A percentile compares a stretch with the other conserved stretches of the same genome.
These are phyloP conservation scores for Acrobasis consociella DNA, from an alignment of 2,888 invertebrate genomes.

Conservation along the genomic window DNA sequence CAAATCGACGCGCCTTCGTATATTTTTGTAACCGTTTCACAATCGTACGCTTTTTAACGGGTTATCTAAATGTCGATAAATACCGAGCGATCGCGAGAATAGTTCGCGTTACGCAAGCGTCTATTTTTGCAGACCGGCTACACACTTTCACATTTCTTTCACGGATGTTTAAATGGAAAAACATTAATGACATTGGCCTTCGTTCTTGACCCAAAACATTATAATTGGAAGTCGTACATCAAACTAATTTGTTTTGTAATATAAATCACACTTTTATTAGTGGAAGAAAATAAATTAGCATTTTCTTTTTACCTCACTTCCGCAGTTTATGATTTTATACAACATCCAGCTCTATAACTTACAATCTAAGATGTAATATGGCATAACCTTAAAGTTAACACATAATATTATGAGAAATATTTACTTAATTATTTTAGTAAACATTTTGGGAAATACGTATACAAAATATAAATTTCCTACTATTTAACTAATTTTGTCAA, in stretches of 20 bases:
- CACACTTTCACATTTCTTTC: slow-evolving; percentile 21
- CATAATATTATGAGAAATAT: too few species aligned
- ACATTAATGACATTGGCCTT: slow-evolving; percentile 76
- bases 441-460: too few species aligned
- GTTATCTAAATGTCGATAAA: slow-evolving; percentile 39
- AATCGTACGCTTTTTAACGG: slow-evolving; percentile 54
- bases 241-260: slow-evolving; percentile 1
- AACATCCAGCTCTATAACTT: too few species aligned
- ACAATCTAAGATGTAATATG: too few species aligned
- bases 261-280: neutral
- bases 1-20: slow-evolving; percentile 73
- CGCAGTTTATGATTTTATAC: neutral
- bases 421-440: too few species aligned
- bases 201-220: slow-evolving; percentile 56
- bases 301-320: neutral
- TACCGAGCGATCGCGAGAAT: slow-evolving; percentile 42
- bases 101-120: slow-evolving; percentile 13
- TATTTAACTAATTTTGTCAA: too few species aligned
- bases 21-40: slow-evolving; percentile 79
- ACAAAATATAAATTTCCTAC: too few species aligned
- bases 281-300: neutral
- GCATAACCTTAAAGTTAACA: too few species aligned
- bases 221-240: slow-evolving; percentile 24
- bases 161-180: slow-evolving; percentile 42
- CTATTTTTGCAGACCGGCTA: slow-evolving; percentile 13